Evolutionary conservation across 2,888 invertebrate genomes (phyloP), one percentile per base, ranked within the genome.

Genomic region (Artemia sinica): DNA sequence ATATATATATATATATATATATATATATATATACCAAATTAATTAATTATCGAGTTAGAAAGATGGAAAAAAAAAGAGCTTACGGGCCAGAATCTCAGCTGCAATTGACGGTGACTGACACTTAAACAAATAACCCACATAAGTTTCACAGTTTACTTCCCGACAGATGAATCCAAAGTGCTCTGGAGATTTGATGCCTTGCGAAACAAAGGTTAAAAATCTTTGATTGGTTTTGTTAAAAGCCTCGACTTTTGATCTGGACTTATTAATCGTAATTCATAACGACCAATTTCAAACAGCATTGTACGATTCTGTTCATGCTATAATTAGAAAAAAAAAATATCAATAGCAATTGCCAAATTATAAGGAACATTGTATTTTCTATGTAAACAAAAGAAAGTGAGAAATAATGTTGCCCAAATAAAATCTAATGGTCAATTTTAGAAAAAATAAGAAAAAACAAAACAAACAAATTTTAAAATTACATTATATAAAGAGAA

Each of bases 121-220:
- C 75, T 89, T 88, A 78, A 91, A 88, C 63, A 91, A 86, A 74
- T 91, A 94, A 69, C 91, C 92, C 13, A 91, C 87, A 75, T 87
- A 92, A 66, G 81, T 82, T 51, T 81, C 81, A 67, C 78, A 76
- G 9, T 80, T 82, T 51, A 80, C 81, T 77, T 94, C 94, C n/a
- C 88, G 83, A 74, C 91, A 91, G 66, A 95, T 91, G 75, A 96
- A 93, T 0, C 94, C 94, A 77, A 95, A 94, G 75, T 95, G 90
- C 73, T 93, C 92, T 63, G 84, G 81, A 75, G 86, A 85, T 71
- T 81, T 80, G n/a, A 87, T 80, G 0, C 95, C 95, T 75, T 91
- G 85, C 4, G 90, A 87, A 74, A 92, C 92, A 73, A 87, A 88
- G 1, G 89, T 87, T 12, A 96, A 87, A 75, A 87, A 75, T 95